These are phyloP conservation scores for Apotomis turbidana DNA, from an alignment of 2,888 invertebrate species.

Conservation along the genomic window DNA sequence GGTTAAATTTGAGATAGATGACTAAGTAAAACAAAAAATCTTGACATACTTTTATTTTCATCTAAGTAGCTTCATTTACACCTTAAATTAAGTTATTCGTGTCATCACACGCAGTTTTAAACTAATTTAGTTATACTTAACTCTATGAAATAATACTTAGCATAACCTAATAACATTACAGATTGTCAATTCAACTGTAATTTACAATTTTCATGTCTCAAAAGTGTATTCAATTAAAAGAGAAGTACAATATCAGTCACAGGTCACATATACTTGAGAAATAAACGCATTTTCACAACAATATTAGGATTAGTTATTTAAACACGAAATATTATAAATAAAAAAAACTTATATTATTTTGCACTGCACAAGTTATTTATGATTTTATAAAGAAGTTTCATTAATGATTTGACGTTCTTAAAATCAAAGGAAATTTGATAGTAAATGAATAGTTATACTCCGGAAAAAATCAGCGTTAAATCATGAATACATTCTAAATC, in stretches of 20 bases:
- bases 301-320: not conserved
- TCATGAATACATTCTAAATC: too few relatives aligned
- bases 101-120: conserved; percentile 24
- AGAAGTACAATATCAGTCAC: conserved; percentile 5
- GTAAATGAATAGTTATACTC: too few relatives aligned
- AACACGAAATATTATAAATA: too few relatives aligned
- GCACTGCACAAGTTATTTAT: not conserved
- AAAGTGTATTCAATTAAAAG: not conserved
- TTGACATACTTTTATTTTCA: conserved; percentile 27
- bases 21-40: conserved; percentile 15
- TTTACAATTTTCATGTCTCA: not conserved
- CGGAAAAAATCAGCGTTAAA: too few relatives aligned
- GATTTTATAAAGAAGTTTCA: too few relatives aligned
- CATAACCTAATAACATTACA: conserved; percentile 16
- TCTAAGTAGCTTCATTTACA: conserved; percentile 34
- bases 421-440: too few relatives aligned
- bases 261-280: not conserved
- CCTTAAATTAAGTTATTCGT: conserved; percentile 31
- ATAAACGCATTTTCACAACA: not conserved
- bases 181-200: not conserved
- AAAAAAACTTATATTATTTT: not conserved
- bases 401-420: not conserved
- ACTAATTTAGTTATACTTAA: conserved; percentile 27
- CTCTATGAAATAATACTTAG: conserved; percentile 14
- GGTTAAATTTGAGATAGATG: not conserved